phyloP scores from a whole-genome alignment of 2,888 invertebrate species.

The Hoplodrina blanda region DNA sequence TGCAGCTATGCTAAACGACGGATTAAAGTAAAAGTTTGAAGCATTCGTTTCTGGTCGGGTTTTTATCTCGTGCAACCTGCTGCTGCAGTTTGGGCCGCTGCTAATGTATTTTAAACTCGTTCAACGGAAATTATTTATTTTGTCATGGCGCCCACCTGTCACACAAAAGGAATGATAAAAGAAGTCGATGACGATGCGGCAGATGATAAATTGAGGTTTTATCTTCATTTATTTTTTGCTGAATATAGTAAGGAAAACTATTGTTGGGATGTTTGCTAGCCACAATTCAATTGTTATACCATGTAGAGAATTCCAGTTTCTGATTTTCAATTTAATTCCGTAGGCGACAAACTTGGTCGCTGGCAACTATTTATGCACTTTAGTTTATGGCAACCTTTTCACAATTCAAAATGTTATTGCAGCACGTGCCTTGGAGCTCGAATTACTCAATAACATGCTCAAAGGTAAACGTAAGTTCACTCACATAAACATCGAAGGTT shows the following conservation, averaged over 20 bases:
- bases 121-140: constrained; percentile 78
- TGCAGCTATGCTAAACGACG: constrained; percentile 15
- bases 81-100: constrained; percentile 61
- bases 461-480: constrained; percentile 37
- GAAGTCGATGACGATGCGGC: constrained; percentile 51
- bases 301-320: constrained; percentile 1
- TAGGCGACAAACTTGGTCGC: constrained; percentile 9
- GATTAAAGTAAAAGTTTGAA: constrained; percentile 29
- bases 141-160: constrained; percentile 75
- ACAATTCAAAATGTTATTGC: constrained; percentile 43
- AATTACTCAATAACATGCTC: constrained; percentile 50
- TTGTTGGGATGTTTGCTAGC: constrained; percentile 25
- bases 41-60: constrained; percentile 27
- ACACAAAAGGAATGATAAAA: constrained; percentile 68
- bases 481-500: constrained; percentile 10
- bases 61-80: constrained; percentile 46
- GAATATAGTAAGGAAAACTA: constrained; percentile 4
- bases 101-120: constrained; percentile 73
- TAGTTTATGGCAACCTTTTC: constrained; percentile 41
- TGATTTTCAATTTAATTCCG: not conserved
- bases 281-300: constrained; percentile 18
- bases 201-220: constrained; percentile 48
- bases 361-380: constrained; percentile 28
- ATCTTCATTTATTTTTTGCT: constrained; percentile 28
- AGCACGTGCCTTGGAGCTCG: constrained; percentile 39